Base-by-base conservation (phyloP, 1,140 invertebrate genomes). In the Achatina immaculata region DNA sequence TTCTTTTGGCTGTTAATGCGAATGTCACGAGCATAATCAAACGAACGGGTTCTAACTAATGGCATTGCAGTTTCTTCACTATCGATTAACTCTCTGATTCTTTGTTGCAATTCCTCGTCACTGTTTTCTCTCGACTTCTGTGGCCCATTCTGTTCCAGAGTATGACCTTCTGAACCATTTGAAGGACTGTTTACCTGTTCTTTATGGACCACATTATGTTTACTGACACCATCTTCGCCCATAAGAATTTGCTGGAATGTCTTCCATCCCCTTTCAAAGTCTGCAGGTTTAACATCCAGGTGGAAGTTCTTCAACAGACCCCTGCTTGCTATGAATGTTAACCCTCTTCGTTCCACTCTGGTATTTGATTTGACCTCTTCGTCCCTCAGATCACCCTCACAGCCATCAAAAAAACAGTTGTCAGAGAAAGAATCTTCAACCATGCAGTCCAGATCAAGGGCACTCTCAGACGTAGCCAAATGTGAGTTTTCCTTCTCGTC, bases 301-400 rank as follows among this genome's bases (percentile, higher is more conserved):
- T 28, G 4, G 1, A 34, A 62, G 58, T 62, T 28, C n/a, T 62
- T 62, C 58, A 62, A 31, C 28, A 62, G 28, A 9, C 58, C 7
- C 31, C 28, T 62, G 58, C 58, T 62, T 6, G 58, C 58, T 31
- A 62, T 62, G 16, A 78, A 43, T 24, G 42, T 69, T 21, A 45
- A 38, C 43, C 65, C 69, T 43, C 76, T 78, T 24, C 76, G 58
- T 34, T 45, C 34, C 6, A 78, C 76, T 34, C 31, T 34, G 16
- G 76, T 78, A 34, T 40, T 19, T 2, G n/a, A 1, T 36, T 42
- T 28, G 62, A 24, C n/a, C 42, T 69, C 76, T 45, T 78, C 76
- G 24, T 42, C 14, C 28, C 1, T 48, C 62, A 68, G 42, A 62
- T 62, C 58, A 62, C 31, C 58, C 38, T 31, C 34, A 9, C n/a